A percentile compares a stretch with the other conserved stretches of the same genome.
These are phyloP conservation scores for Potamarius usumacintae DNA, from an alignment of 2,113 vertebrate species.

Conservation along the genomic window DNA sequence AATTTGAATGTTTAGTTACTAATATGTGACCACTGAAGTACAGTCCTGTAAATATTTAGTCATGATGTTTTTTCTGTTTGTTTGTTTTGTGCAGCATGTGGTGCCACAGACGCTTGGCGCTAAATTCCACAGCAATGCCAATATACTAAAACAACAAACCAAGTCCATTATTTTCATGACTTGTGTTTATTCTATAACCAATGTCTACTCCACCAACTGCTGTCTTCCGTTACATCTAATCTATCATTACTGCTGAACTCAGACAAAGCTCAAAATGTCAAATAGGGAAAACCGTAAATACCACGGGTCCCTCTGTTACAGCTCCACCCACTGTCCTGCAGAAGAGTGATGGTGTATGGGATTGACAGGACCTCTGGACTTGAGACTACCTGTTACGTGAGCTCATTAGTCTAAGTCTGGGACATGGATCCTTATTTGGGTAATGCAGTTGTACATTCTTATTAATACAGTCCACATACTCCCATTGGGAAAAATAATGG, in stretches of 20 bases:
- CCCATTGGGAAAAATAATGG: neutral
- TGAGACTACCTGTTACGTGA: conserved; percentile 22
- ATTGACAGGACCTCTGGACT: neutral
- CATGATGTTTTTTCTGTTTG: neutral
- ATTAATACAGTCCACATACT: neutral
- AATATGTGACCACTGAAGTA: neutral
- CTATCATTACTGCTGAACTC: neutral
- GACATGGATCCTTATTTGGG: neutral
- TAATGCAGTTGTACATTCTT: neutral
- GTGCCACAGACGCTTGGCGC: neutral
- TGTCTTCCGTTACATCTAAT: neutral
- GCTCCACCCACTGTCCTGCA: neutral
- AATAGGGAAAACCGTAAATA: neutral
- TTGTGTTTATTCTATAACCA: neutral
- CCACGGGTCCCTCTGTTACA: neutral
- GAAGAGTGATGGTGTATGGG: neutral
- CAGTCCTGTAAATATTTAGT: neutral
- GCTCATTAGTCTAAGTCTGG: conserved; percentile 27
- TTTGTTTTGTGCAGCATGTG: neutral
- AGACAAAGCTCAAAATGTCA: conserved; percentile 8
- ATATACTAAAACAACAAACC: neutral
- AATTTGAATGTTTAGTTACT: neutral
- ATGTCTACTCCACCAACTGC: neutral
- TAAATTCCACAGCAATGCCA: conserved; percentile 2
- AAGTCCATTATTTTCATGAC: neutral